Evolutionary conservation across 2,113 vertebrate genomes (phyloP), one percentile per base, ranked within the genome.

Genomic region (Notechis scutatus): DNA sequence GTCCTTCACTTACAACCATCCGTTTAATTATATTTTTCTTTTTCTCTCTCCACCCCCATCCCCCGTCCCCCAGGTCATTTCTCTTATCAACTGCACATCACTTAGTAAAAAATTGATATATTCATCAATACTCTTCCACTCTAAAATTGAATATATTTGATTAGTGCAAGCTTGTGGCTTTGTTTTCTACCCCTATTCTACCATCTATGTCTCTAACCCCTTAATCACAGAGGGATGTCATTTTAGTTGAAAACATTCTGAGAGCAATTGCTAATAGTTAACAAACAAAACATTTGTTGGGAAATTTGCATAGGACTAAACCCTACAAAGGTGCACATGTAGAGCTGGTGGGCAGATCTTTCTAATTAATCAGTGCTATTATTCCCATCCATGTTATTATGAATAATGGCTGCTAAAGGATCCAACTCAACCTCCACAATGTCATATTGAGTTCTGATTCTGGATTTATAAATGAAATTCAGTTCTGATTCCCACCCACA

Each of bases 401-500:
- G 94, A 93, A 94, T 93, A 94, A 96, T 69, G 90, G 57, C 93
- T 94, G 89, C 92, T 91, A 81, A 94, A 93, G 81, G 89, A 94
- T 94, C 55, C 64, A 93, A 11, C 87, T 93, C 88, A 88, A 90
- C 86, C 94, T 94, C 93, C 45, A 34, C 92, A 85, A 59, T 50
- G 87, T 42, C 90, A 89, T 89, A 90, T 52, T 94, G 18, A 39
- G 85, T 92, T 87, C 55, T 90, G 56, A 90, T 93, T 24, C 26
- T 93, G 45, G 74, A 89, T 91, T 52, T 45, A 55, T 18, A 56
- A 10, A 3, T 20, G 5, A 64, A 94, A 93, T 88, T 91, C 91
- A 94, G 34, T 45, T 10, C 47, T 74, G 54, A 57, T 81, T 8
- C 88, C 42, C 42, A 85, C 90, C 91, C 59, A 69, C 0, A 89